Evolutionary conservation across 2,797 vertebrate species (phyloP).

Genomic region (Hyperoplus immaculatus): DNA sequence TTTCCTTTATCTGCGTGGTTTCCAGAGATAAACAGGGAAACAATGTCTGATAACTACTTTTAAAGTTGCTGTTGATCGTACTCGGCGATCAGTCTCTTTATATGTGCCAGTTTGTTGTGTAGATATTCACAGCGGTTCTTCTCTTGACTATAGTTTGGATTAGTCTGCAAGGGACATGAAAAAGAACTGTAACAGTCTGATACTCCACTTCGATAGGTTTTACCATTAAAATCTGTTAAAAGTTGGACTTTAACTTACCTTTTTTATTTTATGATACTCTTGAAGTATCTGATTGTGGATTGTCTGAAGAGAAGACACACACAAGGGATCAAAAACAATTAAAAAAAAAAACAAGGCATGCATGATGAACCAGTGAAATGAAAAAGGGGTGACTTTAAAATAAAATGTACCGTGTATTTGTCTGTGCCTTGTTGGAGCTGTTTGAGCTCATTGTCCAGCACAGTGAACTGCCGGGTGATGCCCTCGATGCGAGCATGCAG

Average conservation of each 20-base stretch:
- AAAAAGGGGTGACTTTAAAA: background rate
- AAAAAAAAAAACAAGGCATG: too few relatives aligned
- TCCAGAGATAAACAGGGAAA: conserved; percentile 75
- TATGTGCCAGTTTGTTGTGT: conserved; percentile 99
- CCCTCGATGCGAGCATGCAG: conserved; percentile 95
- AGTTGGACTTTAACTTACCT: conserved; percentile 81
- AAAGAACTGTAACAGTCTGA: conserved; percentile 45
- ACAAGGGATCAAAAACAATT: background rate
- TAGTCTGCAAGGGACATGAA: conserved; percentile 87
- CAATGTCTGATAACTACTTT: conserved; percentile 75
- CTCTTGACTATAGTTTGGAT: conserved; percentile 98
- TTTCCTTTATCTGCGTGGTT: conserved; percentile 76
- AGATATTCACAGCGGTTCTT: conserved; percentile 99
- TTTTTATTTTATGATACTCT: conserved; percentile 99
- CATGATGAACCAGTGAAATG: background rate
- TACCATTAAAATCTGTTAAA: background rate
- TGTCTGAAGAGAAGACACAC: conserved; percentile 83
- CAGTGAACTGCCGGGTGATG: conserved; percentile 95
- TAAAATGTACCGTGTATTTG: conserved; percentile 92
- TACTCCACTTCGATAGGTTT: background rate
- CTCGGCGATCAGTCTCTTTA: conserved; percentile 97
- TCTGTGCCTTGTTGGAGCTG: conserved; percentile 94
- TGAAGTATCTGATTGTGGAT: conserved; percentile 99
- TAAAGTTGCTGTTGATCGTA: conserved; percentile 97
- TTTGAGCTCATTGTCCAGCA: conserved; percentile 94